These are phyloP conservation scores for Epinephelus coioides DNA, from an alignment of 2,797 vertebrate species.

Conservation along the genomic window DNA sequence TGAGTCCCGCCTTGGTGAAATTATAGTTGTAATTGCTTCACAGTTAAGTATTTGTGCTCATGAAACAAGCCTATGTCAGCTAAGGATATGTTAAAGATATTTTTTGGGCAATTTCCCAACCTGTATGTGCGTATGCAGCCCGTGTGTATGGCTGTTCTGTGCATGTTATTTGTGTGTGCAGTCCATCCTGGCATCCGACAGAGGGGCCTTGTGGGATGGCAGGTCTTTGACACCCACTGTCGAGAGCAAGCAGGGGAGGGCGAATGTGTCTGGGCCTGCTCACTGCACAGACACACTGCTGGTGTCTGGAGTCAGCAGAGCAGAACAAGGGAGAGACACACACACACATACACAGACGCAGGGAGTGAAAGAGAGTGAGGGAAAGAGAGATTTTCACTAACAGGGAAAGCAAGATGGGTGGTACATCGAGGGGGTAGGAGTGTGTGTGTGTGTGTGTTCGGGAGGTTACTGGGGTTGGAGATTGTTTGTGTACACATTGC, in stretches of 20 bases:
- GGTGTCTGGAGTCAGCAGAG: slow-evolving; percentile 80
- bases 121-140: slow-evolving; percentile 7
- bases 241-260: slow-evolving; percentile 76
- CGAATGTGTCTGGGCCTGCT: slow-evolving; percentile 80
- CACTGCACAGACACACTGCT: slow-evolving; percentile 79
- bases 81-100: background rate
- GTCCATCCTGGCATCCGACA: slow-evolving; percentile 69
- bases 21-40: too few species aligned
- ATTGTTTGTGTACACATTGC: slow-evolving; percentile 37
- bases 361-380: slow-evolving; percentile 40
- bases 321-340: slow-evolving; percentile 69
- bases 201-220: slow-evolving; percentile 80
- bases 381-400: slow-evolving; percentile 59
- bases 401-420: slow-evolving; percentile 63
- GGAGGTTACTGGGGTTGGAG: slow-evolving; percentile 29
- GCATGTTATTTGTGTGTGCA: slow-evolving; percentile 45
- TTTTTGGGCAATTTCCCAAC: slow-evolving; percentile 18
- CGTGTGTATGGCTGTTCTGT: slow-evolving; percentile 30
- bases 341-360: slow-evolving; percentile 13
- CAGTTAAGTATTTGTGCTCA: too few species aligned
- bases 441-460: slow-evolving; percentile 36
- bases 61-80: background rate
- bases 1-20: too few species aligned
- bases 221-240: slow-evolving; percentile 82
- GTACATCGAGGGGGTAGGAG: slow-evolving; percentile 32